These are phyloP conservation scores for Cyanoramphus novaezelandiae DNA, from an alignment of 2,113 vertebrate species.

Conservation along the genomic window DNA sequence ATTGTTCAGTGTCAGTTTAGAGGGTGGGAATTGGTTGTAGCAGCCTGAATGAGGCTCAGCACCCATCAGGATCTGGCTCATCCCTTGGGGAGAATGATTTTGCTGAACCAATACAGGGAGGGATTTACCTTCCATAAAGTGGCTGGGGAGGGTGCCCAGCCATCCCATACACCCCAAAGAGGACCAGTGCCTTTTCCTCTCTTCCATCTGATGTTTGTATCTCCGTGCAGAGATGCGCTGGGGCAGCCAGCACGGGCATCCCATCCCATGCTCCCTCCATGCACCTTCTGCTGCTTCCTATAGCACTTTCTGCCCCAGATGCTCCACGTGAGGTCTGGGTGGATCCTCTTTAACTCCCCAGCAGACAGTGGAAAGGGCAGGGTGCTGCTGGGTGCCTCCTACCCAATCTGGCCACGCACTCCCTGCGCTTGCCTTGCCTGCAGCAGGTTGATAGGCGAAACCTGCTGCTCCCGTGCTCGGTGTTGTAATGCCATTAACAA, in stretches of 20 bases:
- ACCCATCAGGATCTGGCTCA: neutral
- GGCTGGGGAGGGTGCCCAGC: neutral
- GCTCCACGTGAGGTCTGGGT: neutral
- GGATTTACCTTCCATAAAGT: neutral
- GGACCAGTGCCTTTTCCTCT: accelerated
- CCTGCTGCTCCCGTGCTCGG: slow-evolving; percentile 40
- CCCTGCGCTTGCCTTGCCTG: neutral
- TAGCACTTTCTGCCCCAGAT: neutral
- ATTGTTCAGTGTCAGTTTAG: neutral
- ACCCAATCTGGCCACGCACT: neutral
- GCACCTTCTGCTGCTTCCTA: neutral
- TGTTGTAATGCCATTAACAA: slow-evolving; percentile 33
- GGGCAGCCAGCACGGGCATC: neutral
- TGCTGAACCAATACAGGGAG: too few species aligned
- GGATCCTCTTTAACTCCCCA: neutral
- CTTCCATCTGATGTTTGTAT: accelerated
- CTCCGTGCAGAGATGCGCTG: neutral
- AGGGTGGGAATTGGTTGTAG: neutral
- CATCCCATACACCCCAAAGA: neutral
- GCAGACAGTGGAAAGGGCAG: neutral
- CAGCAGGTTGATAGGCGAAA: slow-evolving; percentile 74
- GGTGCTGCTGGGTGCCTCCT: neutral
- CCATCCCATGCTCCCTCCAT: accelerated
- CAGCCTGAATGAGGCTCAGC: neutral
- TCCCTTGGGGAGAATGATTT: neutral